Evolutionary conservation across 2,113 vertebrate genomes (phyloP).

Genomic region (Caranx melampygus): DNA sequence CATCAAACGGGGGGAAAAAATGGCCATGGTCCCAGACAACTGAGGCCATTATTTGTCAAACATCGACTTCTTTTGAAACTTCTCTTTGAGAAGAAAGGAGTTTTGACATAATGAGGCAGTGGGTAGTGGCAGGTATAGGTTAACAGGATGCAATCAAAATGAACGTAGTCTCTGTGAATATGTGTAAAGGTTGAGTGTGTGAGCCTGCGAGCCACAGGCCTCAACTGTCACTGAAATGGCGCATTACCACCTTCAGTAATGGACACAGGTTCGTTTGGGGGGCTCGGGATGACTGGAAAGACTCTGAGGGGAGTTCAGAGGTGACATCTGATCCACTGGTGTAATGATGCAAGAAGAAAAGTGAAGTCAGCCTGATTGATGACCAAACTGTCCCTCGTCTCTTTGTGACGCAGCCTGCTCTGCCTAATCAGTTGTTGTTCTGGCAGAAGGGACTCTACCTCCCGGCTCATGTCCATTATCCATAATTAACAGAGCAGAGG

Average conservation of each 20-base stretch:
- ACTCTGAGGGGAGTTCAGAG: background rate
- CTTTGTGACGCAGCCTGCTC: slow-evolving; percentile 44
- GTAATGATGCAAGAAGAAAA: slow-evolving; percentile 26
- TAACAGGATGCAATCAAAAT: slow-evolving; percentile 61
- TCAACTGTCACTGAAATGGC: slow-evolving; percentile 8
- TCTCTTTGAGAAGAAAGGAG: slow-evolving; percentile 31
- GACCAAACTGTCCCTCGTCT: slow-evolving; percentile 1
- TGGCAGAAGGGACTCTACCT: slow-evolving; percentile 52
- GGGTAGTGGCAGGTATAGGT: slow-evolving; percentile 32
- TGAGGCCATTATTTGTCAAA: slow-evolving; percentile 31
- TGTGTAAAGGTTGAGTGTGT: slow-evolving; percentile 28
- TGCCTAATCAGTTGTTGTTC: slow-evolving; percentile 68
- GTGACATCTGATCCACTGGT: slow-evolving; percentile 21
- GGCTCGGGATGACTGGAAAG: background rate
- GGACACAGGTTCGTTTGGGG: background rate
- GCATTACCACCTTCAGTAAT: background rate
- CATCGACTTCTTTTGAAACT: slow-evolving; percentile 29
- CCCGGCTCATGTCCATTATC: slow-evolving; percentile 65
- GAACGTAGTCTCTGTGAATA: slow-evolving; percentile 13
- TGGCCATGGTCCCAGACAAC: slow-evolving; percentile 9
- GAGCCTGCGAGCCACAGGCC: background rate
- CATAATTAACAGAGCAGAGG: slow-evolving; percentile 69
- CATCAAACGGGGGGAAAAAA: slow-evolving; percentile 35
- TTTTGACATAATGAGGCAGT: slow-evolving; percentile 18
- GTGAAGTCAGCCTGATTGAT: slow-evolving; percentile 35